A percentile compares a stretch with the other conserved stretches of the same genome.
These are phyloP conservation scores for Drosophila hamatofila DNA, from an alignment of 2,888 invertebrate genomes.

Conservation along the genomic window DNA sequence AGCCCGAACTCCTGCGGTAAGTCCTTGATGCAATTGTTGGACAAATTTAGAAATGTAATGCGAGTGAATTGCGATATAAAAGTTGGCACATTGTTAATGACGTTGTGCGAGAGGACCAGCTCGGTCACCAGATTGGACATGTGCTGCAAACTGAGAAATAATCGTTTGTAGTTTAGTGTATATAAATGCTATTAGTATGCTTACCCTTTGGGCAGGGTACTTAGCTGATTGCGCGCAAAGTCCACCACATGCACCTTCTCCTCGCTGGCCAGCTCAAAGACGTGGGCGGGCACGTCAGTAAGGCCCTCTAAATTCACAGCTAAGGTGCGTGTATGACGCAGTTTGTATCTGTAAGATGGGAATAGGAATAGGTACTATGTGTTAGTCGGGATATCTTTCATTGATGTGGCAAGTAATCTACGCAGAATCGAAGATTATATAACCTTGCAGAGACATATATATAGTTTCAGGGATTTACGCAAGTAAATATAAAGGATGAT, in stretches of 20 bases:
- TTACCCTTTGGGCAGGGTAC: conserved; percentile 89
- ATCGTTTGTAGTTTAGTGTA: not conserved
- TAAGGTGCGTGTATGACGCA: conserved; percentile 86
- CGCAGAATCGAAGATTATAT: conserved; percentile 1
- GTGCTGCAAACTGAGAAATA: conserved; percentile 85
- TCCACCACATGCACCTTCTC: conserved; percentile 92
- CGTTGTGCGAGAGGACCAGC: conserved; percentile 90
- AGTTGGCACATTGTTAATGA: conserved; percentile 87
- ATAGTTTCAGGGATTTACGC: not conserved
- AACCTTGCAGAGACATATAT: not conserved
- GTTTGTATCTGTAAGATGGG: conserved; percentile 86
- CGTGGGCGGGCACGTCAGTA: conserved; percentile 88
- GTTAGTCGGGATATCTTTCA: not conserved
- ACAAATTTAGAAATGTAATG: conserved; percentile 90
- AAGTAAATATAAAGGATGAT: too few relatives aligned
- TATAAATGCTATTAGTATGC: conserved; percentile 34
- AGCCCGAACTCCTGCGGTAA: conserved; percentile 88
- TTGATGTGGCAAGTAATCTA: not conserved
- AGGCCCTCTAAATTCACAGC: conserved; percentile 87
- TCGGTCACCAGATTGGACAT: conserved; percentile 87
- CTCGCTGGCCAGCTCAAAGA: conserved; percentile 89
- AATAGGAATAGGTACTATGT: not conserved
- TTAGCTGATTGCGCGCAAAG: conserved; percentile 92
- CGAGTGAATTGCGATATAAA: conserved; percentile 88
- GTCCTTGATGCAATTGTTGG: conserved; percentile 89